These are phyloP conservation scores for Macropus fuliginosus DNA, from an alignment of 2,797 vertebrate species.

Conservation along the genomic window DNA sequence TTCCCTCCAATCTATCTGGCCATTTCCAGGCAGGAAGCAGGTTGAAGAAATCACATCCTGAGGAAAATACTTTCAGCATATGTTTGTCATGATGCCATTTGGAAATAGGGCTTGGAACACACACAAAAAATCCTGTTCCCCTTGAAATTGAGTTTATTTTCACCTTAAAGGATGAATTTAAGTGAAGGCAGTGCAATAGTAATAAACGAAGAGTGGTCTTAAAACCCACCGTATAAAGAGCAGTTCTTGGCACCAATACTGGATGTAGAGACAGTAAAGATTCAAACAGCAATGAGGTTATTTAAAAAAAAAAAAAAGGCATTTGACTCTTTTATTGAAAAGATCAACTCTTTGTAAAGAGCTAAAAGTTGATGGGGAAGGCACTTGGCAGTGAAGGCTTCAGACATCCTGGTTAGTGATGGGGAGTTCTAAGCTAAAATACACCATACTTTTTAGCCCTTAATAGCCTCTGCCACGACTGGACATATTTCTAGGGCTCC, in stretches of 20 bases:
- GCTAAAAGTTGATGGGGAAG: not conserved
- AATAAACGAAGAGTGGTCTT: not conserved
- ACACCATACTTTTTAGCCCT: not conserved
- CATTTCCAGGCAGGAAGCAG: not conserved
- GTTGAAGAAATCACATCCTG: not conserved
- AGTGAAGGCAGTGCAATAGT: not conserved
- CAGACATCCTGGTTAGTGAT: not conserved
- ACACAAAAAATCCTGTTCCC: not conserved
- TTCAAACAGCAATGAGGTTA: not conserved
- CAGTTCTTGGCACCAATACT: not conserved
- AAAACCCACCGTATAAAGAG: not conserved
- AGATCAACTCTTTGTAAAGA: not conserved
- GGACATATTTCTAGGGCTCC: not conserved
- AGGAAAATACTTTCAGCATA: not conserved
- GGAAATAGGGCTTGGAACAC: not conserved
- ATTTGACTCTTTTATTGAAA: not conserved
- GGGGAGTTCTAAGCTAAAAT: not conserved
- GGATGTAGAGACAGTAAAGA: not conserved
- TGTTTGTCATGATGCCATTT: not conserved
- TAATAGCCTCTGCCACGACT: not conserved
- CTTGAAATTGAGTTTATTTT: not conserved
- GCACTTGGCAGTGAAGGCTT: not conserved
- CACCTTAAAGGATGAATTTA: constrained; percentile 1
- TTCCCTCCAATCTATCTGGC: not conserved
- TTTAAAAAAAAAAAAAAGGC: not conserved